Evolutionary conservation across 2,888 invertebrate genomes (phyloP).

Genomic region (Eristalis arbustorum): DNA sequence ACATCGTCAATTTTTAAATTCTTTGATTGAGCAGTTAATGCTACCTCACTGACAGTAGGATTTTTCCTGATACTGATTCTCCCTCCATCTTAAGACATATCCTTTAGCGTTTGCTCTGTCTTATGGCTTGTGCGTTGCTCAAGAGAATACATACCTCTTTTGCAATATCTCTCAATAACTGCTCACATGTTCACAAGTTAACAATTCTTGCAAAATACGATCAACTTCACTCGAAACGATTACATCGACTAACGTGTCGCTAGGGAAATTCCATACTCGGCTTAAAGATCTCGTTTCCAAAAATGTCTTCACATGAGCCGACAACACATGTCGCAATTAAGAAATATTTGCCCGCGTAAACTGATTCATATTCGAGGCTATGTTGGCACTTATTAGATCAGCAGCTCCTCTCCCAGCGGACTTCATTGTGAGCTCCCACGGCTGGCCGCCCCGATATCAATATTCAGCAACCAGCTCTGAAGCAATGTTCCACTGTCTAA

Average conservation of each 20-base stretch:
- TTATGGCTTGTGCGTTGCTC: neutral
- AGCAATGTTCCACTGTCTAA: neutral
- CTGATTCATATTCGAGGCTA: neutral
- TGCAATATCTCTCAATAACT: neutral
- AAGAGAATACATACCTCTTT: neutral
- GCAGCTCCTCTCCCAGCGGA: neutral
- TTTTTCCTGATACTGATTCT: too few relatives aligned
- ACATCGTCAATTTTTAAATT: too few relatives aligned
- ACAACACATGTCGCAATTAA: neutral
- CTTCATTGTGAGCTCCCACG: neutral
- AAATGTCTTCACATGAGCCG: neutral
- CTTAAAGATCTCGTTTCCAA: neutral
- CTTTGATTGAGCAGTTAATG: too few relatives aligned
- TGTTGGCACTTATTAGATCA: neutral
- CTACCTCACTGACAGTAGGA: too few relatives aligned
- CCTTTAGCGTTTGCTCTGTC: too few relatives aligned
- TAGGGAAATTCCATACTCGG: neutral
- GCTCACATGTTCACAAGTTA: neutral
- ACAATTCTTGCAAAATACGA: neutral
- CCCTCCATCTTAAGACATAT: too few relatives aligned
- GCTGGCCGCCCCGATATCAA: neutral
- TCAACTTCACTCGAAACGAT: neutral
- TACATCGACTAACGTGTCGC: neutral
- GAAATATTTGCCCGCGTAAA: neutral
- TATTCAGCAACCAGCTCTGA: neutral